These are phyloP conservation scores for Drosophila acutilabella DNA, from an alignment of 2,888 invertebrate genomes.

Conservation along the genomic window DNA sequence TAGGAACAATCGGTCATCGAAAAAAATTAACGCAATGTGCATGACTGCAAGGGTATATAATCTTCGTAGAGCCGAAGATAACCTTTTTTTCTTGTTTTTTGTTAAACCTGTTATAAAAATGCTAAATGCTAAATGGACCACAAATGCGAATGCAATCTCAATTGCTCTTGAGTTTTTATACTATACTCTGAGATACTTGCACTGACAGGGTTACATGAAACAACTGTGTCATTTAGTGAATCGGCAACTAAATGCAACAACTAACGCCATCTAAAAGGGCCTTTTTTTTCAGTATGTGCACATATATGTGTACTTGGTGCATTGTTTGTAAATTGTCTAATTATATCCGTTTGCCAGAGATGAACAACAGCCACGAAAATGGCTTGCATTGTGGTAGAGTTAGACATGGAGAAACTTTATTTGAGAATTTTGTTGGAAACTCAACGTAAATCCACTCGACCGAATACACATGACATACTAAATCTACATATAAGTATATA, in stretches of 20 bases:
- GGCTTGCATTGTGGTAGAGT: neutral
- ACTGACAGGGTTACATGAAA: neutral
- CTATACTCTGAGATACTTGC: neutral
- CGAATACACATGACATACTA: slow-evolving; percentile 18
- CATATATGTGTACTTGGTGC: slow-evolving; percentile 11
- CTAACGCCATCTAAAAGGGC: neutral
- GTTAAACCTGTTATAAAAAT: neutral
- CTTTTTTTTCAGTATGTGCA: neutral
- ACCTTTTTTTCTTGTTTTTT: too few species aligned
- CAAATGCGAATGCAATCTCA: neutral
- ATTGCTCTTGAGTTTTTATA: neutral
- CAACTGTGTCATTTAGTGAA: neutral
- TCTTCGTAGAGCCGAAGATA: too few species aligned
- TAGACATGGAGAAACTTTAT: neutral
- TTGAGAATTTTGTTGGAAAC: slow-evolving; percentile 13
- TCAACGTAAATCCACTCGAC: slow-evolving; percentile 5
- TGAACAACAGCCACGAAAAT: slow-evolving; percentile 8
- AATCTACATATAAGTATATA: neutral
- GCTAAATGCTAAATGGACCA: neutral
- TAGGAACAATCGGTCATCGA: too few species aligned
- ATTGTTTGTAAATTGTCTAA: slow-evolving; percentile 50
- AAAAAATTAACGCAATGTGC: too few species aligned
- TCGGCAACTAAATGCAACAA: slow-evolving; percentile 7
- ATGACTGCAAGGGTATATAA: too few species aligned
- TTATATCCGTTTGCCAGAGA: slow-evolving; percentile 69